Percentiles rank a stretch among this genome's conserved stretches.
phyloP scores from a whole-genome alignment of 2,888 invertebrate genomes.

The Caenorhabditis uteleia region DNA sequence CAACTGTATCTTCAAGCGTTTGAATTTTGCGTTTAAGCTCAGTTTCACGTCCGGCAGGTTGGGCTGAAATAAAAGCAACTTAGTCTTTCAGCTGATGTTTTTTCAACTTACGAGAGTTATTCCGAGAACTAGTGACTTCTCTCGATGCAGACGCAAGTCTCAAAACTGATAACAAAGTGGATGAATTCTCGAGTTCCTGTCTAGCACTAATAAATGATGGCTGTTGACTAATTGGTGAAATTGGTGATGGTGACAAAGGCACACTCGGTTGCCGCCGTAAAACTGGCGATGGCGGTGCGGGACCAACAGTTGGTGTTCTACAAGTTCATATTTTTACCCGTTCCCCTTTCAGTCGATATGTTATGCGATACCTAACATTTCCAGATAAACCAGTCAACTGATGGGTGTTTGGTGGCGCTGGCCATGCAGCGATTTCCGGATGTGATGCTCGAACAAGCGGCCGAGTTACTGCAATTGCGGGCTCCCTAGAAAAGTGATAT shows the following conservation, averaged over 20 bases:
- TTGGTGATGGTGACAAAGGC: slow-evolving; percentile 40
- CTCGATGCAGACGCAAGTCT: slow-evolving; percentile 46
- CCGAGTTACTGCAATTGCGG: slow-evolving; percentile 34
- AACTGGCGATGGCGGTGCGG: slow-evolving; percentile 39
- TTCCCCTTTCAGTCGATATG: slow-evolving; percentile 5
- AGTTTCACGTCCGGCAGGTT: slow-evolving; percentile 54
- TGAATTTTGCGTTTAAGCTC: slow-evolving; percentile 68
- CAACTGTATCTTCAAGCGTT: slow-evolving; percentile 68
- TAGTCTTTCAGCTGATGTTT: not conserved
- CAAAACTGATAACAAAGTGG: slow-evolving; percentile 27
- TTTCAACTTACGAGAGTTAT: slow-evolving; percentile 24
- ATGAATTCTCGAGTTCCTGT: slow-evolving; percentile 45
- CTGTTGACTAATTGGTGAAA: slow-evolving; percentile 39
- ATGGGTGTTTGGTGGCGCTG: slow-evolving; percentile 58
- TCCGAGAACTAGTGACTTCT: slow-evolving; percentile 26
- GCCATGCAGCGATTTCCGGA: slow-evolving; percentile 67
- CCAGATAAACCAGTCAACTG: slow-evolving; percentile 36
- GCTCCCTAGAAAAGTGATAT: slow-evolving; percentile 24
- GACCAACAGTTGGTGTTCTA: slow-evolving; percentile 34
- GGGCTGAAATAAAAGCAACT: slow-evolving; percentile 20
- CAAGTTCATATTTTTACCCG: too few species aligned
- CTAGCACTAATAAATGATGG: slow-evolving; percentile 34
- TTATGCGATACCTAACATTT: slow-evolving; percentile 34
- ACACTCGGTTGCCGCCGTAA: slow-evolving; percentile 18
- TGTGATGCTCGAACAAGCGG: slow-evolving; percentile 55